A percentile compares a stretch with the other conserved stretches of the same genome.
Conservation (phyloP, 2,797 vertebrate genomes). For the Parambassis ranga region DNA sequence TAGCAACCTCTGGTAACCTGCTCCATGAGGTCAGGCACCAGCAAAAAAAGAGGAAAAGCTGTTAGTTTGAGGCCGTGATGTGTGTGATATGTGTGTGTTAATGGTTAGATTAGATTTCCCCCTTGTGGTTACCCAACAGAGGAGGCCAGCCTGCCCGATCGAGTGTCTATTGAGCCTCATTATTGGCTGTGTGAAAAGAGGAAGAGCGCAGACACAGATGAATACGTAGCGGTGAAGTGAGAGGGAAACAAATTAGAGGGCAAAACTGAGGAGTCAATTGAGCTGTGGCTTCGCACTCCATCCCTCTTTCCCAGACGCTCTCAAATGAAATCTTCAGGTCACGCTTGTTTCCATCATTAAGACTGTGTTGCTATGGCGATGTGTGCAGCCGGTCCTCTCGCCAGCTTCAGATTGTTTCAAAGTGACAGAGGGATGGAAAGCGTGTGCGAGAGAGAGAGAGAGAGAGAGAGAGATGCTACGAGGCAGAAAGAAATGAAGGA, state of each 20-base stretch:
- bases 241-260: conserved; percentile 72
- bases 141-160: conserved; percentile 54
- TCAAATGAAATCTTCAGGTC: conserved; percentile 72
- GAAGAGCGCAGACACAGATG: conserved; percentile 52
- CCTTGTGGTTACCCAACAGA: conserved; percentile 38
- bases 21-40: conserved; percentile 28
- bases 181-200: conserved; percentile 50
- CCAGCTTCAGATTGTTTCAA: conserved; percentile 64
- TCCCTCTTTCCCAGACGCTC: conserved; percentile 64
- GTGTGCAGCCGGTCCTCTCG: conserved; percentile 60
- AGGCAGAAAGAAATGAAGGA: conserved; percentile 16
- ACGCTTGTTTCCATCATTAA: conserved; percentile 77
- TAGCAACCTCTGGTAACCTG: conserved; percentile 41
- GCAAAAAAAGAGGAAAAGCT: conserved; percentile 27
- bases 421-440: conserved; percentile 48
- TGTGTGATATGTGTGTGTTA: not conserved
- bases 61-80: not conserved
- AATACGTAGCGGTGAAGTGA: conserved; percentile 55
- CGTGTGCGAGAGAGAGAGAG: conserved; percentile 43
- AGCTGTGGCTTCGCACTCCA: conserved; percentile 70
- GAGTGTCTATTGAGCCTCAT: conserved; percentile 65
- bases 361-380: conserved; percentile 75
- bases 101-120: conserved; percentile 38
- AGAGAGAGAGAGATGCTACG: conserved; percentile 12
- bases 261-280: conserved; percentile 72